phyloP scores from a whole-genome alignment of 2,113 vertebrate species.

The Panthera uncia region DNA sequence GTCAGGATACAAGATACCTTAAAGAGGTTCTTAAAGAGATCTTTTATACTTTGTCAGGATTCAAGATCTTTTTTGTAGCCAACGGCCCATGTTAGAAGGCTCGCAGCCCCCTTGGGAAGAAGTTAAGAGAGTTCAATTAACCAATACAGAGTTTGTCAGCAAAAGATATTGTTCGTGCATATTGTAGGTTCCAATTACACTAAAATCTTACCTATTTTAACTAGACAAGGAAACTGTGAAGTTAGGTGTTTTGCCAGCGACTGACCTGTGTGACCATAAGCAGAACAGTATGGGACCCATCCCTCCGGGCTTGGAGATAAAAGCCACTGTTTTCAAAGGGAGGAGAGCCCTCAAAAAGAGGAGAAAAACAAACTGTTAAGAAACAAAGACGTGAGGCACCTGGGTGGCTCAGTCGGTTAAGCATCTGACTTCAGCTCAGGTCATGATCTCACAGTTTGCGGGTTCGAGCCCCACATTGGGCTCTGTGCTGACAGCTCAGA shows the following conservation, averaged over 20 bases:
- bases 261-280: not conserved
- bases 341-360: not conserved
- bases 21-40: not conserved
- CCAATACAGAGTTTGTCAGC: not conserved
- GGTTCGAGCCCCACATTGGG: no score
- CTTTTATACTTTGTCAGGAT: not conserved
- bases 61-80: not conserved
- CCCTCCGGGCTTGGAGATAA: not conserved
- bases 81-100: not conserved
- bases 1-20: not conserved
- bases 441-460: no score
- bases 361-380: not conserved
- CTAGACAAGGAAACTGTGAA: not conserved
- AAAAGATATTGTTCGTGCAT: not conserved
- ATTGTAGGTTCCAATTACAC: not conserved
- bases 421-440: no score
- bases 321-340: conserved; percentile 3
- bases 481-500: no score
- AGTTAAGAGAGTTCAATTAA: not conserved
- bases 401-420: no score
- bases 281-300: not conserved
- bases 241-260: not conserved
- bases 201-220: not conserved
- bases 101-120: not conserved
- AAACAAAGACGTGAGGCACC: not conserved